phyloP scores from a whole-genome alignment of 2,888 invertebrate species.

The Crepidodera aurea region DNA sequence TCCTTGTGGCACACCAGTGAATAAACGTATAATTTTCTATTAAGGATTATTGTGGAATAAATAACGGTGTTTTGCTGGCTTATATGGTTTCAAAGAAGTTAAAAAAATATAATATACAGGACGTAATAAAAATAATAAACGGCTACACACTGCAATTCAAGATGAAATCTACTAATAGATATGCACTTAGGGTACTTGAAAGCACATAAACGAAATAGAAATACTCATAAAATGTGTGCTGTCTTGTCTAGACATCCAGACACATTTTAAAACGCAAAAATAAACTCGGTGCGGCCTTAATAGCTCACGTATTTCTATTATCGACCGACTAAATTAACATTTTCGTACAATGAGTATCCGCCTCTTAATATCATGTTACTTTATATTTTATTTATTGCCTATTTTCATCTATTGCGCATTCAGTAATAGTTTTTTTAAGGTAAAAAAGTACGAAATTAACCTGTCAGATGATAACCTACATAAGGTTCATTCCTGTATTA shows the following conservation, averaged over 20 bases:
- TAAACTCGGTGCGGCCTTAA: not conserved
- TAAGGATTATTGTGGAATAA: too few relatives aligned
- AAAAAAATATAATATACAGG: too few relatives aligned
- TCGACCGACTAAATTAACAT: not conserved
- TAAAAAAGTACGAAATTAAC: too few relatives aligned
- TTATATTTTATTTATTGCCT: not conserved
- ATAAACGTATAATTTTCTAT: too few relatives aligned
- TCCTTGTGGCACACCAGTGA: too few relatives aligned
- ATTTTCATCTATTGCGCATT: too few relatives aligned
- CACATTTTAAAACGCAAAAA: slow-evolving; percentile 13
- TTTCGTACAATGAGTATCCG: not conserved
- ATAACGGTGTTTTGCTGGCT: too few relatives aligned
- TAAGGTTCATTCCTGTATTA: too few relatives aligned
- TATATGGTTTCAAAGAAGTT: too few relatives aligned
- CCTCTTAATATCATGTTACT: not conserved
- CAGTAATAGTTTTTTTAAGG: too few relatives aligned
- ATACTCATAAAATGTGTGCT: not conserved
- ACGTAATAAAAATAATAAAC: too few relatives aligned
- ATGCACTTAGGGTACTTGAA: not conserved
- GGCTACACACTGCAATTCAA: not conserved
- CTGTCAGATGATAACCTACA: too few relatives aligned
- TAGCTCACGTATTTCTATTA: slow-evolving; percentile 9
- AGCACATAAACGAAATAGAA: not conserved
- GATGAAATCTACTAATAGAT: not conserved
- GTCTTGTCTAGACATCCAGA: slow-evolving; percentile 15